Conservation (phyloP, 2,797 vertebrate genomes). For the Alectoris magna region DNA sequence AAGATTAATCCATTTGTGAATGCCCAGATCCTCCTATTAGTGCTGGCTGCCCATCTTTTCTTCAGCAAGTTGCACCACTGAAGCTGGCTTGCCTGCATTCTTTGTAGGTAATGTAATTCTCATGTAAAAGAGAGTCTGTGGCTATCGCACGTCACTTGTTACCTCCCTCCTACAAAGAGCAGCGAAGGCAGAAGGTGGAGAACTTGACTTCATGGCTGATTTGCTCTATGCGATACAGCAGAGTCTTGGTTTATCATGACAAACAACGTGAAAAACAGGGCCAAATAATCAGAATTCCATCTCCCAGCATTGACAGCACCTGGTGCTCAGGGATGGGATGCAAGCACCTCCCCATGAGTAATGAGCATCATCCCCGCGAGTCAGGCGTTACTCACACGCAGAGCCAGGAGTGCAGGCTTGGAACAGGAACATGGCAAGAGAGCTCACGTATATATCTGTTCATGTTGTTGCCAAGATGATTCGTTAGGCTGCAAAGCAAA, state of each 20-base stretch:
- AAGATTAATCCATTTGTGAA: slow-evolving; percentile 30
- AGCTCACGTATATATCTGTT: background rate
- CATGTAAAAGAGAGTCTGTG: slow-evolving; percentile 47
- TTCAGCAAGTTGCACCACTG: slow-evolving; percentile 30
- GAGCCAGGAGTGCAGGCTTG: slow-evolving; percentile 34
- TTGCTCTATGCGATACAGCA: fast-evolving
- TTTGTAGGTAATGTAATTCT: slow-evolving; percentile 51
- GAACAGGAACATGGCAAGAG: background rate
- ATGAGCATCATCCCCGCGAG: slow-evolving; percentile 49
- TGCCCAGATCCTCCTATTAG: slow-evolving; percentile 45
- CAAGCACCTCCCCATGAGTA: slow-evolving; percentile 55
- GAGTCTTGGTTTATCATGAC: background rate
- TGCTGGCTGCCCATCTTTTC: background rate
- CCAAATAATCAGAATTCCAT: background rate
- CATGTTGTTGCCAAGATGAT: background rate
- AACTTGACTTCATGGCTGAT: background rate
- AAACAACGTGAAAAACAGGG: background rate
- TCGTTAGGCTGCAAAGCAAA: background rate
- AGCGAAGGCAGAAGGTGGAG: slow-evolving; percentile 17
- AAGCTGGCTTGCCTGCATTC: slow-evolving; percentile 65
- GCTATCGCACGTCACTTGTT: slow-evolving; percentile 15
- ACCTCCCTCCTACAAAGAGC: slow-evolving; percentile 42
- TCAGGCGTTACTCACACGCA: slow-evolving; percentile 50
- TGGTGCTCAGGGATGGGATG: background rate
- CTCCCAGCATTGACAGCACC: background rate